These are phyloP conservation scores for Chesias legatella DNA, from an alignment of 2,888 invertebrate genomes.

Conservation along the genomic window DNA sequence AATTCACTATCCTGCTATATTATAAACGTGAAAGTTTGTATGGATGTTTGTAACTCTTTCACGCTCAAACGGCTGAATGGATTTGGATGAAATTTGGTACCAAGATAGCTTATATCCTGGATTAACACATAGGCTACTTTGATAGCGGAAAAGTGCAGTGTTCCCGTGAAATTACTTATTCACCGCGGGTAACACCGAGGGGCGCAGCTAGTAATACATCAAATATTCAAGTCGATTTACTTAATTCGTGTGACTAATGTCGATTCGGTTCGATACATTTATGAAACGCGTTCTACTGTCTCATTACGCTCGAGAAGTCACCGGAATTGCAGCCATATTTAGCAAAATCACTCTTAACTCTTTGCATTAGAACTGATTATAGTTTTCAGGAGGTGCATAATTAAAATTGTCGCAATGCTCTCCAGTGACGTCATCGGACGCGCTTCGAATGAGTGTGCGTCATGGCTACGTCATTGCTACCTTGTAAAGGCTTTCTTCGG, in stretches of 20 bases:
- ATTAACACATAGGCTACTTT: no score
- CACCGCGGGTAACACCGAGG: no score
- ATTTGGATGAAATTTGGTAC: no score
- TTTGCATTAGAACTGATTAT: constrained; percentile 2
- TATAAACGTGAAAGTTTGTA: no score
- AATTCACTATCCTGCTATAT: no score
- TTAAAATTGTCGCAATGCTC: constrained; percentile 22
- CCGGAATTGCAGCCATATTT: background rate
- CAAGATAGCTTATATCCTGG: no score
- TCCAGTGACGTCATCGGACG: constrained; percentile 58
- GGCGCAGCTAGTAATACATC: no score
- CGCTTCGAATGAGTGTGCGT: constrained; percentile 57
- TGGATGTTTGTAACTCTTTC: no score
- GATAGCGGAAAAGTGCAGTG: constrained; percentile 1
- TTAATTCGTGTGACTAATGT: constrained; percentile 21
- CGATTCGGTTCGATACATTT: constrained; percentile 14
- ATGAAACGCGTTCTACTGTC: constrained; percentile 17
- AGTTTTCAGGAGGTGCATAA: constrained; percentile 4
- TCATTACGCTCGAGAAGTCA: background rate
- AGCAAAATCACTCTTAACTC: constrained; percentile 3
- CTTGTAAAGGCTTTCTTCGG: constrained; percentile 42
- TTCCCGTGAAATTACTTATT: no score
- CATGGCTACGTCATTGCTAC: constrained; percentile 53
- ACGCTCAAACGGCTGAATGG: no score
- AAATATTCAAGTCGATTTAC: constrained; percentile 9